Evolutionary conservation across 53 echinoderm and acorn worm species (phyloP).

Genomic region (Apostichopus leukothele): DNA sequence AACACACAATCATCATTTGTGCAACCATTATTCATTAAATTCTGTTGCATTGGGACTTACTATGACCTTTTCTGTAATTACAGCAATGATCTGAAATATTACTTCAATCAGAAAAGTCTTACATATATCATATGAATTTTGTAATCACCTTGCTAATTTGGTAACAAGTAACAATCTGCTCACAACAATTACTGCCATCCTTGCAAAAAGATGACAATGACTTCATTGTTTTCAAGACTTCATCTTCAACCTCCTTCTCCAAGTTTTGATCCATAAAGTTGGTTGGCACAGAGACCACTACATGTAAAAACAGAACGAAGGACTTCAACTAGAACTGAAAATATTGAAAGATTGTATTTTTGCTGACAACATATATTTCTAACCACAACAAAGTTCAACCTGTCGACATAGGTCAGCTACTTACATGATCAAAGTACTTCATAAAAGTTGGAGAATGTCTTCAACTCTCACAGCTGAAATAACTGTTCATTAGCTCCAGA

Average conservation of each 20-base stretch:
- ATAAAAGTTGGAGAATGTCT: slow-evolving; percentile 11
- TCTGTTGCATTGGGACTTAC: no score
- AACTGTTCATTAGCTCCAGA: no score
- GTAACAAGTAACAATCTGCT: slow-evolving; percentile 77
- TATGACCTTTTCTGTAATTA: no score
- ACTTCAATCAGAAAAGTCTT: no score
- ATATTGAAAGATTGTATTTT: slow-evolving; percentile 13
- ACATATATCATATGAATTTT: no score
- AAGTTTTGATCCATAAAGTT: slow-evolving; percentile 15
- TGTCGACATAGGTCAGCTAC: slow-evolving; percentile 13
- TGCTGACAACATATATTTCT: slow-evolving; percentile 6
- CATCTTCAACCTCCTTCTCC: slow-evolving; percentile 13
- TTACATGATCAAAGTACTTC: slow-evolving; percentile 5
- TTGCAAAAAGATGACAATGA: slow-evolving; percentile 55
- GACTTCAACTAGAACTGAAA: slow-evolving; percentile 5
- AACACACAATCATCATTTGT: neutral
- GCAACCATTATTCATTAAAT: no score
- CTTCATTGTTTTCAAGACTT: slow-evolving; percentile 9
- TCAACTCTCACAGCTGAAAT: no score
- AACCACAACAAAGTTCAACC: slow-evolving; percentile 7
- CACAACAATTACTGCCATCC: slow-evolving; percentile 64
- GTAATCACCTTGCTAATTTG: slow-evolving; percentile 74
- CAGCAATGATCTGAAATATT: no score
- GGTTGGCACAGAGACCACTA: slow-evolving; percentile 25
- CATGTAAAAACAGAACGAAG: neutral